phyloP scores from a whole-genome alignment of 2,113 vertebrate genomes.

The Silurus meridionalis region DNA sequence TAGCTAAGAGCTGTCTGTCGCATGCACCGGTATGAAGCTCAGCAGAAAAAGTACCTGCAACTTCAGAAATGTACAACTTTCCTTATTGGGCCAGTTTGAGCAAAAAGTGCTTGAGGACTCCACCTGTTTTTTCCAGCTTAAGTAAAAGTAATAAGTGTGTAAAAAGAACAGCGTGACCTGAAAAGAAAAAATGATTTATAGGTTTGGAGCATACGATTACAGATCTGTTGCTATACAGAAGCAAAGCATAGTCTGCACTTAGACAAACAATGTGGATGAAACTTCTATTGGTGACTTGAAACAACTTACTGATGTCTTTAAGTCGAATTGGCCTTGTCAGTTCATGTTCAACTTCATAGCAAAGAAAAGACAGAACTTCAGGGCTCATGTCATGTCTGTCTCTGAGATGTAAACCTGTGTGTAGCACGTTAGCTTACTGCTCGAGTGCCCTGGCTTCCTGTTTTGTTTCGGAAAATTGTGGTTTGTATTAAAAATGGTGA shows the following conservation, averaged over 20 bases:
- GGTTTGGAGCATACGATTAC: background rate
- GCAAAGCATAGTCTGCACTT: background rate
- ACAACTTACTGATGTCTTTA: background rate
- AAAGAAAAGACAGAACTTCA: background rate
- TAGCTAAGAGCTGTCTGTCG: constrained; percentile 61
- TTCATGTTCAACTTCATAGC: background rate
- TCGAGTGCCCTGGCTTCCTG: background rate
- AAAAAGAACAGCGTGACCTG: background rate
- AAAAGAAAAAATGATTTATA: background rate
- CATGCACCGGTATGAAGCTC: constrained; percentile 46
- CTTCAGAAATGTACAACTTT: constrained; percentile 23
- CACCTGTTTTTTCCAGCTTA: constrained; percentile 36
- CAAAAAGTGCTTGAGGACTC: constrained; percentile 5
- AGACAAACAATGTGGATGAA: background rate
- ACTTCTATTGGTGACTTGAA: background rate
- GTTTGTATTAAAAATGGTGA: too few species aligned
- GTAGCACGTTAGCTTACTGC: background rate
- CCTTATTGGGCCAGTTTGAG: background rate
- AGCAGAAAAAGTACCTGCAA: constrained; percentile 37
- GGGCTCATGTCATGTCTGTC: background rate
- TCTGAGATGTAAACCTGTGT: background rate
- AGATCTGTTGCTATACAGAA: background rate
- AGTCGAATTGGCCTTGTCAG: background rate
- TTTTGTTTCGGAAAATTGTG: background rate
- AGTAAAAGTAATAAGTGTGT: background rate